These are phyloP conservation scores for Tangara arthus DNA, from an alignment of 2,797 vertebrate species.

Conservation along the genomic window DNA sequence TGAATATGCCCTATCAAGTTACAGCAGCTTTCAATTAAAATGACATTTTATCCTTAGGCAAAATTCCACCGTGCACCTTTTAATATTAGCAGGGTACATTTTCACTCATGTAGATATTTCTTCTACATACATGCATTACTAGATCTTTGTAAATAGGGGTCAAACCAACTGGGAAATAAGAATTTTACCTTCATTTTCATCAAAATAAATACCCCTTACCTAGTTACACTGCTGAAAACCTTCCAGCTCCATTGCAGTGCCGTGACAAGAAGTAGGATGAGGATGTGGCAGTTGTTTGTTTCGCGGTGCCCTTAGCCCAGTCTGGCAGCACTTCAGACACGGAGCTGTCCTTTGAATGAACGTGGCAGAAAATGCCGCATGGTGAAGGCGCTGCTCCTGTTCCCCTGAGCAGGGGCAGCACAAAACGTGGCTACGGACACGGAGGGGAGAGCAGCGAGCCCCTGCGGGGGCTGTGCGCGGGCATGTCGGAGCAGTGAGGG, in stretches of 20 bases:
- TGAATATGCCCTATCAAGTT: conserved; percentile 67
- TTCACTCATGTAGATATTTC: conserved; percentile 28
- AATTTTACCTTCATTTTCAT: not conserved
- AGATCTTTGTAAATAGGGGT: conserved; percentile 14
- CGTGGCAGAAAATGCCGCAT: not conserved
- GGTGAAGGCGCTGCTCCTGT: not conserved
- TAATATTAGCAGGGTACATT: conserved; percentile 43
- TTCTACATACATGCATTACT: not conserved
- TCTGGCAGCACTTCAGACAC: not conserved
- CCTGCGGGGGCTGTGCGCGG: not conserved
- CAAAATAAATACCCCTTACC: not conserved
- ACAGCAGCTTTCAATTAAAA: conserved; percentile 69
- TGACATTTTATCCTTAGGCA: conserved; percentile 61
- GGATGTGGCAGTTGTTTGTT: not conserved
- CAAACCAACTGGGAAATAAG: conserved; percentile 15
- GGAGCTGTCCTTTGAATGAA: not conserved
- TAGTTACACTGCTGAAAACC: not conserved
- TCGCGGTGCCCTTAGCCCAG: not conserved
- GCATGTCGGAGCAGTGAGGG: not conserved
- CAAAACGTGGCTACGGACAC: not conserved
- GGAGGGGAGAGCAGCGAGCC: not conserved
- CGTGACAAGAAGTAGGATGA: not conserved
- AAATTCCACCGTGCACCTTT: conserved; percentile 56
- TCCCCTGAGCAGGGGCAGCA: not conserved
- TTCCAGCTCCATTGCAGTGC: not conserved